Evolutionary conservation across 1,140 invertebrate species (phyloP).

Genomic region (Chelonus insularis): DNA sequence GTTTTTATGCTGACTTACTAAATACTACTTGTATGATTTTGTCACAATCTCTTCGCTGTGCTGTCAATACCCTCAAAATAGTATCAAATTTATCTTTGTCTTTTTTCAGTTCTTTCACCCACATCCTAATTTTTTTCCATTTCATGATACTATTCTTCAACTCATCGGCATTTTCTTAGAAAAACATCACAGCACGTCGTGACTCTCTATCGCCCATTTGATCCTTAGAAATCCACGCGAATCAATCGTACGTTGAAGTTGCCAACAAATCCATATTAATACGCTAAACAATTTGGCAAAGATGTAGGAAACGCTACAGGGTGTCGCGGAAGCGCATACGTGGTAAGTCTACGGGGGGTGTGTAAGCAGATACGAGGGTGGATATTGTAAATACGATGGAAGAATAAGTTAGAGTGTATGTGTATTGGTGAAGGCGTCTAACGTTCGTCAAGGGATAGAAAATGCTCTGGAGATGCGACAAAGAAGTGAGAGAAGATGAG

Average conservation of each 20-base stretch:
- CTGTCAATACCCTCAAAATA: too few relatives aligned
- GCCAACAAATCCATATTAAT: constrained; percentile 45
- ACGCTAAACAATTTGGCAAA: constrained; percentile 51
- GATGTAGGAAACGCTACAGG: not conserved
- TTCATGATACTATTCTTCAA: not conserved
- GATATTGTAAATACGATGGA: not conserved
- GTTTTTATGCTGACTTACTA: too few relatives aligned
- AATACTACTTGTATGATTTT: too few relatives aligned
- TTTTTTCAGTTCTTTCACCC: too few relatives aligned
- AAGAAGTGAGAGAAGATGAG: constrained; percentile 15
- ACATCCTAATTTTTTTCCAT: too few relatives aligned
- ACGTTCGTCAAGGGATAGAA: not conserved
- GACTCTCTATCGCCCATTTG: constrained; percentile 2
- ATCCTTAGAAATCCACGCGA: not conserved
- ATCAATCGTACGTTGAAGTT: constrained; percentile 7
- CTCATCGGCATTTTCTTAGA: not conserved
- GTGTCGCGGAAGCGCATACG: constrained; percentile 16
- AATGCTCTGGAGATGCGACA: not conserved
- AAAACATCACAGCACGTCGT: not conserved
- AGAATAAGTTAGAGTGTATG: not conserved
- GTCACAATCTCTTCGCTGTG: too few relatives aligned
- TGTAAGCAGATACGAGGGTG: not conserved
- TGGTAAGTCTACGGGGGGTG: not conserved
- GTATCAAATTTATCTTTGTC: too few relatives aligned
- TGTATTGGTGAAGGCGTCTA: not conserved